Percentiles rank a stretch among this genome's conserved stretches.
Conservation (phyloP, 2,888 invertebrate genomes). For the Dinocampus coccinellae region DNA sequence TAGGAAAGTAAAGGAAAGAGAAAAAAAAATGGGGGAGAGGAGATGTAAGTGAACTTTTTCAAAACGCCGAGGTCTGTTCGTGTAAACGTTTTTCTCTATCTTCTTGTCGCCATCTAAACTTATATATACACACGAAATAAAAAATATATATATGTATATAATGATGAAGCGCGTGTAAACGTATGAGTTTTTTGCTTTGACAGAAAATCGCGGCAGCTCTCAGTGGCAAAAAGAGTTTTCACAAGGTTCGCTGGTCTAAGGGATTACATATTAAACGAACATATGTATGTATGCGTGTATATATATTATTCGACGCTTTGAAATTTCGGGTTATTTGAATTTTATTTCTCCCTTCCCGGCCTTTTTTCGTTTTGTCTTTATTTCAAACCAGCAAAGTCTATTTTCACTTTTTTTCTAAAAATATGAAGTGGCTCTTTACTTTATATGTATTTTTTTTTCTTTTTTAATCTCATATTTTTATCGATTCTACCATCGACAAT, state of each 20-base stretch:
- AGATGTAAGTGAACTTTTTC: background rate
- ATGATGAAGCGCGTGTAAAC: background rate
- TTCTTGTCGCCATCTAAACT: background rate
- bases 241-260: slow-evolving; percentile 16
- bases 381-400: background rate
- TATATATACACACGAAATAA: too few species aligned
- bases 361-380: background rate
- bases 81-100: slow-evolving; percentile 11
- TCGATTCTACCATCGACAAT: background rate
- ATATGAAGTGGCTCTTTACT: background rate
- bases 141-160: background rate
- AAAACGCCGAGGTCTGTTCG: slow-evolving; percentile 8
- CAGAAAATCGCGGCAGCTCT: background rate
- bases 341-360: background rate
- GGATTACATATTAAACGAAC: slow-evolving; percentile 17
- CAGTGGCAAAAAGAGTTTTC: background rate
- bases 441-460: background rate
- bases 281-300: background rate
- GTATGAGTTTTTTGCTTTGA: slow-evolving; percentile 9
- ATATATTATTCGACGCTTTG: slow-evolving; percentile 20
- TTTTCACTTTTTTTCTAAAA: background rate
- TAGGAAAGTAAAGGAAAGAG: background rate
- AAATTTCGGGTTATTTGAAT: background rate
- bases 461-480: background rate
- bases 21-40: background rate